Evolutionary conservation across 1,140 invertebrate species (phyloP).

Genomic region (Cataglyphis hispanica): DNA sequence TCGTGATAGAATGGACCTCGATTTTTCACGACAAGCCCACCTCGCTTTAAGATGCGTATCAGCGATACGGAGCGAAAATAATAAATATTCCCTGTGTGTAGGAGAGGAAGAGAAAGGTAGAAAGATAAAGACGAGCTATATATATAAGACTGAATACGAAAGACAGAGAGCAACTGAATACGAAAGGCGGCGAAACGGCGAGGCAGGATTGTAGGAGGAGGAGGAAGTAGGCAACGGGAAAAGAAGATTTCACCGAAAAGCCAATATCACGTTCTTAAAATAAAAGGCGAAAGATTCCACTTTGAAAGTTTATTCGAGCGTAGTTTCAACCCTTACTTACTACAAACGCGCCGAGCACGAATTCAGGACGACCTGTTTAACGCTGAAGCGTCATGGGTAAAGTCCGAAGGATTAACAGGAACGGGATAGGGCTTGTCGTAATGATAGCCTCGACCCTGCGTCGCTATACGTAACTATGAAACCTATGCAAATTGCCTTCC

Average conservation of each 20-base stretch:
- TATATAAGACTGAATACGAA: neutral
- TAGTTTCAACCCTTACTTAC: conserved; percentile 13
- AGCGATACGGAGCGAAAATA: conserved; percentile 46
- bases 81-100: conserved; percentile 42
- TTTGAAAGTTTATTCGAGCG: conserved; percentile 64
- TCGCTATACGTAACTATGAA: conserved; percentile 70
- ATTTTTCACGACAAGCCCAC: conserved; percentile 60
- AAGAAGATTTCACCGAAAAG: conserved; percentile 37
- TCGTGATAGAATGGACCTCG: conserved; percentile 28
- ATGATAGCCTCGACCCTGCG: conserved; percentile 56
- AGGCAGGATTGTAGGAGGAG: neutral
- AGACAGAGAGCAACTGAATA: neutral
- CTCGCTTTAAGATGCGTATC: conserved; percentile 44
- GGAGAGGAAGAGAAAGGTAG: neutral
- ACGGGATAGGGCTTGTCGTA: conserved; percentile 66
- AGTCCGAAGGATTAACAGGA: conserved; percentile 72
- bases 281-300: conserved; percentile 11
- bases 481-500: conserved; percentile 83
- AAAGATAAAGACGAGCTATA: neutral
- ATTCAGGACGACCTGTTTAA: conserved; percentile 37
- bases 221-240: neutral
- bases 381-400: conserved; percentile 62
- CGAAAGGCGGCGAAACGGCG: conserved; percentile 2
- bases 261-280: conserved; percentile 48
- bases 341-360: neutral